phyloP scores from a whole-genome alignment of 92 coral and sea anemone genomes.

The Micromussa lordhowensis region DNA sequence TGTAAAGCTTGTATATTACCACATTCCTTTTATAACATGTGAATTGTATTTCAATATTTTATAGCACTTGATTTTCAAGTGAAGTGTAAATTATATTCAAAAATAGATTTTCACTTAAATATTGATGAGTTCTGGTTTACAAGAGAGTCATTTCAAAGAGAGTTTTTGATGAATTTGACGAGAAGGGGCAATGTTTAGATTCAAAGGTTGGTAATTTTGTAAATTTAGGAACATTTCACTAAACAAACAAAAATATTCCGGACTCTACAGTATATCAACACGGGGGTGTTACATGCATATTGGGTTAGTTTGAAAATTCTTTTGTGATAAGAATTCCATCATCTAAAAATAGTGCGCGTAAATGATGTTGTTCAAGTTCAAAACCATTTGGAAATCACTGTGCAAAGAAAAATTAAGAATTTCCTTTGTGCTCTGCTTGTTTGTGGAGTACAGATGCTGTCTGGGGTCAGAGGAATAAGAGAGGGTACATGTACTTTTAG shows the following conservation, averaged over 20 bases:
- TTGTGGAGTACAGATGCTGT: background rate
- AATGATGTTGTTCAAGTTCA: background rate
- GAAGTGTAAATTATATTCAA: conserved; percentile 15
- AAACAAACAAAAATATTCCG: background rate
- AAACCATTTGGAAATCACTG: background rate
- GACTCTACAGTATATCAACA: background rate
- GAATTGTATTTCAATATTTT: conserved; percentile 9
- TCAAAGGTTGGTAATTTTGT: conserved; percentile 19
- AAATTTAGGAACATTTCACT: background rate
- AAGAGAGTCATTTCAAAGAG: background rate
- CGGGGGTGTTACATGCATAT: background rate
- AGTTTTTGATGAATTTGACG: background rate
- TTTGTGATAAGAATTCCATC: background rate
- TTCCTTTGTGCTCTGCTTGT: background rate
- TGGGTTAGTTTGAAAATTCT: background rate
- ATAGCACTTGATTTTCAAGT: background rate
- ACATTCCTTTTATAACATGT: background rate
- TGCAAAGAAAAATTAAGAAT: background rate
- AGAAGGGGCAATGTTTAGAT: background rate
- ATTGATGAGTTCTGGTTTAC: conserved; percentile 8
- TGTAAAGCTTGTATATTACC: background rate
- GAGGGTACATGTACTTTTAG: background rate
- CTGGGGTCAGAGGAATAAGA: background rate
- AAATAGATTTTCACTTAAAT: background rate
- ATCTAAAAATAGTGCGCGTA: background rate